Conservation (phyloP, 2,113 vertebrate genomes). For the pig (Sus scrofa) region T2T-Sscrofa CM000829.6:65326001-65326500, state of each 20-base stretch:
- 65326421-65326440: background rate
- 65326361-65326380: accelerated
- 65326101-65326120: background rate
- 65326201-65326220: background rate
- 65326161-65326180: background rate
- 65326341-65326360: background rate
- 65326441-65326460: background rate
- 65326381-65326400: background rate
- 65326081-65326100: background rate
- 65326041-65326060: background rate
- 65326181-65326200: background rate
- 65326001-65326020: background rate
- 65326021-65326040: background rate
- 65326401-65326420: background rate
- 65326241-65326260: background rate
- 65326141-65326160: background rate
- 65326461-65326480: background rate
- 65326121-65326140: background rate
- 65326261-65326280: background rate
- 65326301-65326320: background rate
- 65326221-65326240: background rate
- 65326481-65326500: background rate
- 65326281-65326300: background rate
- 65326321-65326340: background rate
- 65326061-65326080: background rate